These are phyloP conservation scores for Drosophila subobscura DNA, from an alignment of 1,140 invertebrate species.

Conservation along the genomic window DNA sequence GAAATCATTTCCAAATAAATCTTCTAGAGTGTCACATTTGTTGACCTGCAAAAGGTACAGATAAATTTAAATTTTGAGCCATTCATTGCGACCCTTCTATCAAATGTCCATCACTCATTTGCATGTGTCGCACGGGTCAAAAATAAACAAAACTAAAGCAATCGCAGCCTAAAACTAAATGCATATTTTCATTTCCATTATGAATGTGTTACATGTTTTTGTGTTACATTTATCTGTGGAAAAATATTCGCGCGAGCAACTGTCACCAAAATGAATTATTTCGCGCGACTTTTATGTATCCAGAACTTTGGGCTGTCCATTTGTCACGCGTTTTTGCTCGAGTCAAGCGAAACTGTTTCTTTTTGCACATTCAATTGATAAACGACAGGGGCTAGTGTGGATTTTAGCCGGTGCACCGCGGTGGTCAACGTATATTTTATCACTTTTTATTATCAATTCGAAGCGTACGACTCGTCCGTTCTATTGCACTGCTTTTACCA, in stretches of 20 bases:
- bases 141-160: not conserved
- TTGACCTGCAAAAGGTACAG: slow-evolving; percentile 28
- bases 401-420: not conserved
- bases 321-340: slow-evolving; percentile 38
- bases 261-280: slow-evolving; percentile 37
- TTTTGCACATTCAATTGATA: slow-evolving; percentile 32
- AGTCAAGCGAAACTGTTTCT: slow-evolving; percentile 18
- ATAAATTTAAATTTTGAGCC: slow-evolving; percentile 42
- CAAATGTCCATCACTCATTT: slow-evolving; percentile 58
- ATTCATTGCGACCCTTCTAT: slow-evolving; percentile 47
- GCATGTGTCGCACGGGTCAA: slow-evolving; percentile 6
- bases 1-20: slow-evolving; percentile 40
- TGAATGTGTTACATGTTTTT: slow-evolving; percentile 5
- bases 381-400: not conserved
- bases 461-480: too few relatives aligned
- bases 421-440: slow-evolving; percentile 8
- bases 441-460: slow-evolving; percentile 8
- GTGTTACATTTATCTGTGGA: slow-evolving; percentile 34
- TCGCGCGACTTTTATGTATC: slow-evolving; percentile 3
- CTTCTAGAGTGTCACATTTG: slow-evolving; percentile 39
- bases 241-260: not conserved
- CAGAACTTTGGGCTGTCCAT: slow-evolving; percentile 11
- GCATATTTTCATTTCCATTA: slow-evolving; percentile 13
- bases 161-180: slow-evolving; percentile 19
- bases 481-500: not conserved